Conservation (phyloP, 2,113 vertebrate genomes). For the Trematomus loennbergii region DNA sequence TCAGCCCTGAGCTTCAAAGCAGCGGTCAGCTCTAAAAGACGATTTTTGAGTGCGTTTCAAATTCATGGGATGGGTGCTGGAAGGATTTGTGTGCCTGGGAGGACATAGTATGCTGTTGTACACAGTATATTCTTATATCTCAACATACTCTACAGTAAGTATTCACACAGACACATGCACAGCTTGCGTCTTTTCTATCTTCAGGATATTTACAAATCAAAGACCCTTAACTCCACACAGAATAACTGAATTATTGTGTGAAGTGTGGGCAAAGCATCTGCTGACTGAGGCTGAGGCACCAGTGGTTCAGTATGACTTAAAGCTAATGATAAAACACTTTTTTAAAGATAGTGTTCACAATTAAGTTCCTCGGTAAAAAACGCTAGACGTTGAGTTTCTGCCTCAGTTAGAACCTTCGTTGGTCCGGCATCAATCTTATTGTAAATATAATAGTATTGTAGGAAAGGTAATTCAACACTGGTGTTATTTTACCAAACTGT, state of each 20-base stretch:
- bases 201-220: neutral
- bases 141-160: neutral
- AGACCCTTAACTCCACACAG: neutral
- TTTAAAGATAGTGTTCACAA: neutral
- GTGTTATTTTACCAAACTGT: conserved; percentile 19
- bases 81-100: neutral
- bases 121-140: neutral
- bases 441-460: neutral
- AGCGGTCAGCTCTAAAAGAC: neutral
- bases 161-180: conserved; percentile 6
- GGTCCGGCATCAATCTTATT: neutral
- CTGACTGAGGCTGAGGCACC: neutral
- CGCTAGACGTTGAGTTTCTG: neutral
- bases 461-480: conserved; percentile 8
- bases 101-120: neutral
- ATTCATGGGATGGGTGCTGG: neutral
- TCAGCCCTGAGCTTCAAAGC: neutral
- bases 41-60: conserved; percentile 10
- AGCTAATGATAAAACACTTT: conserved; percentile 4
- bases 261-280: neutral
- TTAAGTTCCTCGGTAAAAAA: conserved; percentile 4
- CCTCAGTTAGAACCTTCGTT: neutral
- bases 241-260: neutral
- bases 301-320: neutral
- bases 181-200: conserved; percentile 2